Conservation (phyloP, 2,888 invertebrate genomes). For the Sphaerophoria taeniata region DNA sequence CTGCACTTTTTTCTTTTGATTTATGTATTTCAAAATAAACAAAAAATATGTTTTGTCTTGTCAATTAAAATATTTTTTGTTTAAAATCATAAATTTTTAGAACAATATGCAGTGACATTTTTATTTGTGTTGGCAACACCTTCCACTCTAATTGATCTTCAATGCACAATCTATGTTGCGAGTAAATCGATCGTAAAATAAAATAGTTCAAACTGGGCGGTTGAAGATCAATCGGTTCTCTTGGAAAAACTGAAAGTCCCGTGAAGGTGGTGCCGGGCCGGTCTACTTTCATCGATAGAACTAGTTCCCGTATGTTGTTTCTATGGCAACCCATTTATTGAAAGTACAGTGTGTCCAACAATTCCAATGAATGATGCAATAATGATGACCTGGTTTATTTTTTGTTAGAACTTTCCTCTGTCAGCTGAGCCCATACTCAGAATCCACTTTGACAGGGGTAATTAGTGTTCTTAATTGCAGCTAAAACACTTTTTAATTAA, state of each 20-base stretch:
- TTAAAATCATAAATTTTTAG: background rate
- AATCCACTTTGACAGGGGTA: constrained; percentile 46
- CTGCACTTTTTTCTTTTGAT: too few relatives aligned
- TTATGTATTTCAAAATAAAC: too few relatives aligned
- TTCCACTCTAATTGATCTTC: background rate
- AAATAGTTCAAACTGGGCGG: constrained; percentile 37
- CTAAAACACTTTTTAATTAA: constrained; percentile 69
- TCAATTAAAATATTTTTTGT: background rate
- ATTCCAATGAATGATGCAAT: constrained; percentile 49
- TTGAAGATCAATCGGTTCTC: constrained; percentile 51
- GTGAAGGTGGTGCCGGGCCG: constrained; percentile 1
- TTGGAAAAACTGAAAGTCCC: constrained; percentile 43
- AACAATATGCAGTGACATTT: background rate
- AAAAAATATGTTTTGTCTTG: too few relatives aligned
- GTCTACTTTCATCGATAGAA: constrained; percentile 18
- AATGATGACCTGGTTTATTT: constrained; percentile 52
- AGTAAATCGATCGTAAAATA: constrained; percentile 21
- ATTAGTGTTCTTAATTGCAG: constrained; percentile 67
- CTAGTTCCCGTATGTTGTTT: constrained; percentile 11
- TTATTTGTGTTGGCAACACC: constrained; percentile 1
- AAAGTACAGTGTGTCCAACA: background rate
- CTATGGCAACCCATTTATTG: background rate
- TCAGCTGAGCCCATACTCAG: background rate
- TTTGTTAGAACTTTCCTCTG: constrained; percentile 46
- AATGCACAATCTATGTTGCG: constrained; percentile 19